Percentiles rank a stretch among this genome's conserved stretches.
These are phyloP conservation scores for Crenichthys baileyi DNA, from an alignment of 2,797 vertebrate species.

Conservation along the genomic window DNA sequence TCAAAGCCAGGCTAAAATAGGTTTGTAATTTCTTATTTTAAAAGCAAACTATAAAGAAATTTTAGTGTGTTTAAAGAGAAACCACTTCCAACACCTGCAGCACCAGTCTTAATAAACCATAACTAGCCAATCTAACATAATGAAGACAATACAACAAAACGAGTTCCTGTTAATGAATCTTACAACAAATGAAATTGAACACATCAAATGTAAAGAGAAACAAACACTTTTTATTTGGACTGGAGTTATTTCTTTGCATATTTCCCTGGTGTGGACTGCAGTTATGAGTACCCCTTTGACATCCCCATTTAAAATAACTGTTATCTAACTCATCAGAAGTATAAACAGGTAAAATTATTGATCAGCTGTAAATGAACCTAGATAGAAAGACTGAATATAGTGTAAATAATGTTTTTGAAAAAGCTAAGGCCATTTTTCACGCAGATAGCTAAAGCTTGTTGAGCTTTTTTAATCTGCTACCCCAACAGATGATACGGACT, in stretches of 20 bases:
- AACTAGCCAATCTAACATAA: not conserved
- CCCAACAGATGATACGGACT: not conserved
- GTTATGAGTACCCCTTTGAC: not conserved
- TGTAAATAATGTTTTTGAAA: no score
- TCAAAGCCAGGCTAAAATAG: not conserved
- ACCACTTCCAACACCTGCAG: not conserved
- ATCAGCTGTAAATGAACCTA: not conserved
- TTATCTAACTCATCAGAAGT: not conserved
- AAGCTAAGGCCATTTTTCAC: no score
- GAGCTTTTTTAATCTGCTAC: not conserved
- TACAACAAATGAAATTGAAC: not conserved
- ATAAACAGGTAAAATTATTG: not conserved
- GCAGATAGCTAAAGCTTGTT: no score
- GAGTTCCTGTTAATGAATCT: not conserved
- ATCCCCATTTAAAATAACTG: not conserved
- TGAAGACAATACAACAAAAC: not conserved
- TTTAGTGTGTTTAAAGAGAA: not conserved
- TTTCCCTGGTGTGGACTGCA: not conserved
- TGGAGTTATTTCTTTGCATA: not conserved
- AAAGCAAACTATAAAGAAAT: not conserved
- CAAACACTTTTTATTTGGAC: not conserved
- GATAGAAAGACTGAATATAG: not conserved
- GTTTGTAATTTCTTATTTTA: not conserved
- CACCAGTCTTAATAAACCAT: not conserved
- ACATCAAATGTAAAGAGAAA: not conserved